Percentiles rank a stretch among this genome's conserved stretches.
phyloP scores from a whole-genome alignment of 2,113 vertebrate species.

The Anas platyrhynchos region DNA sequence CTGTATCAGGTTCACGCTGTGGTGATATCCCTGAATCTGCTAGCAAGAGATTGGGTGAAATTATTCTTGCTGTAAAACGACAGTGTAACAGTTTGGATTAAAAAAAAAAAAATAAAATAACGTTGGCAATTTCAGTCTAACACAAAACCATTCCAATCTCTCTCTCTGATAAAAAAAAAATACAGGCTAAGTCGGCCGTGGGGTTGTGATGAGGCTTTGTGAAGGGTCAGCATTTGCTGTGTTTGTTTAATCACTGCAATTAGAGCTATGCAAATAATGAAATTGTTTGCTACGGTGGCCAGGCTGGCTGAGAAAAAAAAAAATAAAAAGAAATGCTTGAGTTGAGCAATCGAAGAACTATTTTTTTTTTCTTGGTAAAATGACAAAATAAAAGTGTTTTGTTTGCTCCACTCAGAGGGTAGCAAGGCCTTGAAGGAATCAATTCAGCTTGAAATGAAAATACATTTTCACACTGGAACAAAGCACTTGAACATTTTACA shows the following conservation, averaged over 20 bases:
- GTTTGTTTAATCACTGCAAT: slow-evolving; percentile 64
- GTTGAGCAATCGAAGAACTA: neutral
- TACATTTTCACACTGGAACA: neutral
- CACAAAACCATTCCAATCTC: slow-evolving; percentile 30
- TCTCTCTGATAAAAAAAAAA: slow-evolving; percentile 26
- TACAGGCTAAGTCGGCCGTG: slow-evolving; percentile 44
- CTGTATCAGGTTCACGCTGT: slow-evolving; percentile 11
- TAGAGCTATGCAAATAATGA: slow-evolving; percentile 58
- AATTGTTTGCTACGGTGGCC: slow-evolving; percentile 44
- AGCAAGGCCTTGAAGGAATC: neutral
- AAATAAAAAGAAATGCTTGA: neutral
- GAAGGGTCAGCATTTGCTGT: neutral
- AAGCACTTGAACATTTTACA: neutral
- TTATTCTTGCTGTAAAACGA: slow-evolving; percentile 43
- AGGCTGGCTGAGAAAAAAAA: neutral
- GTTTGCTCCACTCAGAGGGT: neutral
- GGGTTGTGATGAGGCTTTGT: slow-evolving; percentile 37
- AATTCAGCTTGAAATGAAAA: slow-evolving; percentile 29
- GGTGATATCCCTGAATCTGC: slow-evolving; percentile 1
- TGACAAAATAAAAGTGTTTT: neutral
- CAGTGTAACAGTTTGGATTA: slow-evolving; percentile 24
- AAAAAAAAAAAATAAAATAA: neutral
- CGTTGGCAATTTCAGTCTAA: slow-evolving; percentile 3
- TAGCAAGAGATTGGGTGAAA: slow-evolving; percentile 43
- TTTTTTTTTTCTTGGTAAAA: neutral